Conservation (phyloP, 2,113 vertebrate genomes). For the Lagopus muta region DNA sequence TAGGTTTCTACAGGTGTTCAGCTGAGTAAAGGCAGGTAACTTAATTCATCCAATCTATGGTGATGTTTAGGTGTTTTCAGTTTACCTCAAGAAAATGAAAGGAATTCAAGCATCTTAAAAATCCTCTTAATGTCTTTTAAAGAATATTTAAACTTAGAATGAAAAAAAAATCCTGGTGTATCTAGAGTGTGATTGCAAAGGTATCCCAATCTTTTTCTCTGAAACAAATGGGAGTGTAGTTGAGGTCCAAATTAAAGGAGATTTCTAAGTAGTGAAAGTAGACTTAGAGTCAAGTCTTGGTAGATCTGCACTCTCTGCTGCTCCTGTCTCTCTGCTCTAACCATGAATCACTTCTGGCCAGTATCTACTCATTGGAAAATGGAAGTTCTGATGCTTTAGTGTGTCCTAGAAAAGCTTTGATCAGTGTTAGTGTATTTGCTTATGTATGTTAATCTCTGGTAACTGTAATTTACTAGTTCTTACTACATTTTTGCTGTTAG, state of each 20-base stretch:
- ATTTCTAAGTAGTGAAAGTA: background rate
- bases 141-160: background rate
- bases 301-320: background rate
- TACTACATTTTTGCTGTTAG: background rate
- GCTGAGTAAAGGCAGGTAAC: background rate
- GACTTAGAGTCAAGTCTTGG: rapidly evolving
- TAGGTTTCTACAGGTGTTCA: background rate
- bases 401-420: background rate
- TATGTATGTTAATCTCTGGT: background rate
- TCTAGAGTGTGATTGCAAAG: background rate
- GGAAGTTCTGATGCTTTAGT: background rate
- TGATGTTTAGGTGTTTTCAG: background rate
- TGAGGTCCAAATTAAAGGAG: background rate
- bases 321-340: background rate
- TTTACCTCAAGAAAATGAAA: background rate
- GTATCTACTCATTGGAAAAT: background rate
- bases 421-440: background rate
- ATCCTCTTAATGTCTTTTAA: background rate
- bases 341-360: background rate
- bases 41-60: background rate
- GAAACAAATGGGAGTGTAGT: background rate
- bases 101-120: background rate
- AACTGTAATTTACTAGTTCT: background rate
- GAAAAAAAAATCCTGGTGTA: background rate
- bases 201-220: background rate